phyloP scores from a whole-genome alignment of 2,888 invertebrate species.

The Selenia dentaria region DNA sequence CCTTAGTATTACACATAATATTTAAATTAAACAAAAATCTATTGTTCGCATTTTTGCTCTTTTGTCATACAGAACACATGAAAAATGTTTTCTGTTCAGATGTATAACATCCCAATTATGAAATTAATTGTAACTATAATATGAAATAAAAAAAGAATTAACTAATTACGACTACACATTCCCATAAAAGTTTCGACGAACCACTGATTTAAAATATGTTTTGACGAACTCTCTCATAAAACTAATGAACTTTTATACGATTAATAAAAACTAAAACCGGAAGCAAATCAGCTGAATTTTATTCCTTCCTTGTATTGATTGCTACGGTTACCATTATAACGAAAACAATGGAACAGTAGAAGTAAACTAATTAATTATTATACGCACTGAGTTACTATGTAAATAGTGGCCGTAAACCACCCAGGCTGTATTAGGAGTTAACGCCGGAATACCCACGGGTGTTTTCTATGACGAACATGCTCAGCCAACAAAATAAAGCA shows the following conservation, averaged over 20 bases:
- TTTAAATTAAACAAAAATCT: too few species aligned
- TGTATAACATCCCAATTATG: too few species aligned
- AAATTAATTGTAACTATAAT: too few species aligned
- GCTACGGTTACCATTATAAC: constrained; percentile 34
- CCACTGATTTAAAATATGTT: too few species aligned
- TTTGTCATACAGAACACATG: too few species aligned
- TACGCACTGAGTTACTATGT: constrained; percentile 55
- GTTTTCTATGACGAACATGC: constrained; percentile 17
- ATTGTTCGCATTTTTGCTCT: too few species aligned
- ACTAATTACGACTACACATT: too few species aligned
- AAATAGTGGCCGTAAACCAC: constrained; percentile 58
- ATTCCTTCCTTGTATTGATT: constrained; percentile 18
- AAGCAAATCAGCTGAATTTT: constrained; percentile 15
- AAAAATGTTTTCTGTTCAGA: too few species aligned
- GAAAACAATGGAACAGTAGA: constrained; percentile 50
- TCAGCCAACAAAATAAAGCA: not conserved
- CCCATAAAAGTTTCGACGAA: too few species aligned
- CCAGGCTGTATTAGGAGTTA: constrained; percentile 45
- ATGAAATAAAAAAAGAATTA: too few species aligned
- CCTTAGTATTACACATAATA: too few species aligned
- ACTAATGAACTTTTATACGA: constrained; percentile 1
- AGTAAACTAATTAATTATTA: constrained; percentile 62
- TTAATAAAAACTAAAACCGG: constrained; percentile 26
- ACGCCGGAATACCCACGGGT: constrained; percentile 38
- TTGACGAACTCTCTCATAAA: too few species aligned